Conservation (phyloP, 2,888 invertebrate genomes). For the Tanytarsus gracilentus region DNA sequence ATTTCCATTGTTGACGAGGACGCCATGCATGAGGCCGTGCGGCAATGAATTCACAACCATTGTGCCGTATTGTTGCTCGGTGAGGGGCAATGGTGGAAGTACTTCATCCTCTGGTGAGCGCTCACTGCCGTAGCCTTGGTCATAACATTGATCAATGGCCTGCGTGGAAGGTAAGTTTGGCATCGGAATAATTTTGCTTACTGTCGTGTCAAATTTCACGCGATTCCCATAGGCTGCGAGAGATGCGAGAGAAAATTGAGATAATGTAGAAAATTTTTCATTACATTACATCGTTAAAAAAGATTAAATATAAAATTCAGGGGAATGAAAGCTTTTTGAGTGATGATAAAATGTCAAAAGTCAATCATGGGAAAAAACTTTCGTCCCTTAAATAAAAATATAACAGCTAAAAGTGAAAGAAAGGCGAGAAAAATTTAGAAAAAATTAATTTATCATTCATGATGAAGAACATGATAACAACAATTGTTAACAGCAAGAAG, state of each 20-base stretch:
- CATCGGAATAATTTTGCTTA: slow-evolving; percentile 12
- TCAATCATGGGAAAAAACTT: neutral
- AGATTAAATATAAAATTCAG: neutral
- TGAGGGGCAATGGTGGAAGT: slow-evolving; percentile 52
- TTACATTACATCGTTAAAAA: neutral
- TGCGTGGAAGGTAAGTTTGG: slow-evolving; percentile 1
- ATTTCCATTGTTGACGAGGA: neutral
- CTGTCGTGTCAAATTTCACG: slow-evolving; percentile 16
- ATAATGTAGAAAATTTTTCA: neutral
- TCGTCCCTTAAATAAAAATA: neutral
- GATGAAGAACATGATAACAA: slow-evolving; percentile 5
- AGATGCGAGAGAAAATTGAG: neutral
- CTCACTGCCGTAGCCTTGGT: slow-evolving; percentile 69
- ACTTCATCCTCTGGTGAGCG: slow-evolving; percentile 69
- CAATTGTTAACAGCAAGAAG: slow-evolving; percentile 1
- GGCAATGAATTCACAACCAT: slow-evolving; percentile 24
- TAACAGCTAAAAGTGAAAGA: neutral
- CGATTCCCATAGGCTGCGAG: slow-evolving; percentile 20
- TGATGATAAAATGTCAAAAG: neutral
- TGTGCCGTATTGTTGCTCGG: slow-evolving; percentile 10
- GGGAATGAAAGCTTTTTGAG: no score
- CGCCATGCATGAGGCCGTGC: neutral
- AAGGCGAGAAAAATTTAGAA: neutral
- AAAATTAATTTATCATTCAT: slow-evolving; percentile 9
- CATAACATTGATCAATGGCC: slow-evolving; percentile 48